Evolutionary conservation across 2,797 vertebrate species (phyloP).

Genomic region (Microctenopoma lineatum): DNA sequence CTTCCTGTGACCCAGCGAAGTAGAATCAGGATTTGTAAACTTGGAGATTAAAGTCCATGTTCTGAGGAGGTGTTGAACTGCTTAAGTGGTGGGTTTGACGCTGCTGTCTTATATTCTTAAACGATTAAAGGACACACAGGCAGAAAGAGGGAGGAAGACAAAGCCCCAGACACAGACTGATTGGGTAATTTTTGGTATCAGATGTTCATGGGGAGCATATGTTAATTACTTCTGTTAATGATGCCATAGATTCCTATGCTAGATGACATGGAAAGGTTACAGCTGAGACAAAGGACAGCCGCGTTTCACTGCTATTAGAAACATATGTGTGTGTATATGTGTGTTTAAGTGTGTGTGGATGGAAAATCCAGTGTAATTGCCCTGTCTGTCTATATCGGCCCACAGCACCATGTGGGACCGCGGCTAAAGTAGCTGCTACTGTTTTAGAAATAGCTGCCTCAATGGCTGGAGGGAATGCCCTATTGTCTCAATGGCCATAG

Average conservation of each 20-base stretch:
- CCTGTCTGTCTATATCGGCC: constrained; percentile 76
- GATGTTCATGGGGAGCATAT: constrained; percentile 58
- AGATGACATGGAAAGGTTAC: constrained; percentile 40
- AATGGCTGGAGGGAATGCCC: constrained; percentile 76
- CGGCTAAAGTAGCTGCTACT: constrained; percentile 71
- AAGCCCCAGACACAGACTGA: constrained; percentile 18
- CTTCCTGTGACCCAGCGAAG: constrained; percentile 53
- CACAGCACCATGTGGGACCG: constrained; percentile 73
- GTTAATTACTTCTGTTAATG: constrained; percentile 69
- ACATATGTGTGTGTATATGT: constrained; percentile 31
- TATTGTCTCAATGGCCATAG: constrained; percentile 72
- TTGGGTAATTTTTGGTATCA: constrained; percentile 43
- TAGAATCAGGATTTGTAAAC: constrained; percentile 60
- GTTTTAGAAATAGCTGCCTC: constrained; percentile 74
- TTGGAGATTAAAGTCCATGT: constrained; percentile 55
- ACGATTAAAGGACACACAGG: constrained; percentile 36
- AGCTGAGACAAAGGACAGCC: constrained; percentile 54
- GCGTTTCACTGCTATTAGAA: constrained; percentile 52
- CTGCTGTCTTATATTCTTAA: constrained; percentile 36
- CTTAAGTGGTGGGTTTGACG: constrained; percentile 42
- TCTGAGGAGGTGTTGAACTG: constrained; percentile 54
- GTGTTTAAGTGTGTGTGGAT: constrained; percentile 36
- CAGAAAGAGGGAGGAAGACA: constrained; percentile 18
- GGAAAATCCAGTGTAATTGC: constrained; percentile 73
- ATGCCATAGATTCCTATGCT: constrained; percentile 58